Base-by-base conservation (phyloP, 2,888 invertebrate species). In the Apeira syringaria region DNA sequence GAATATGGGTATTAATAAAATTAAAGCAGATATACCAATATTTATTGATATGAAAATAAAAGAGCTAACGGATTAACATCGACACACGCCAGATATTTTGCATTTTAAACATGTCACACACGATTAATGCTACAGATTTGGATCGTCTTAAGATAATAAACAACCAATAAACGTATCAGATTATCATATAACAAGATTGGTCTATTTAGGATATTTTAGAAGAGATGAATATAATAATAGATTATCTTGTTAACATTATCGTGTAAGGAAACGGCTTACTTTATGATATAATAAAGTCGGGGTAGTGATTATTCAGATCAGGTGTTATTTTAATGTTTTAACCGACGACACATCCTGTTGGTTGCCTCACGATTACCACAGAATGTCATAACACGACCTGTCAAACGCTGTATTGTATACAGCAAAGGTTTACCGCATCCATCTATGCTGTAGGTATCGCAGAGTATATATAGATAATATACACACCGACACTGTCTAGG, bases 311-410 rank as follows among this genome's bases (percentile, higher is more conserved):
- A 35, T 40, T 15, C 27, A 32, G 34, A 75, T 68, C 62, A 67
- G 66, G 74, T 74, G 78, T 74, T 76, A 72, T 72, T 74, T 74
- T 65, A 65, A 63, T 57, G 63, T 56, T 52, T 64, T 70, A 67
- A 74, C 71, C 52, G 61, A 53, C 52, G 61, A 53, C 61, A 53
- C 61, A 54, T 56, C 60, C 56, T 64, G 63, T 64, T 56, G 55
- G 68, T 63, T 60, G 59, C 63, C 53, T 53, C 56, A 57, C 50
- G 51, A 7, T 12, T 15, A n/a, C 34, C 30, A 53, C 61, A 66
- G 72, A 68, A 72, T 61, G 59, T 56, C 61, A 59, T 76, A 77
- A 80, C 71, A 42, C 43, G 61, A 56, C 48, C 15, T 2, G 2
- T 4, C 4, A 2, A 15, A 15, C 15, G 15, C 4, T 15, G 2